A percentile compares a stretch with the other conserved stretches of the same genome.
phyloP scores from a whole-genome alignment of 2,113 vertebrate genomes.

The Edolisoma coerulescens region DNA sequence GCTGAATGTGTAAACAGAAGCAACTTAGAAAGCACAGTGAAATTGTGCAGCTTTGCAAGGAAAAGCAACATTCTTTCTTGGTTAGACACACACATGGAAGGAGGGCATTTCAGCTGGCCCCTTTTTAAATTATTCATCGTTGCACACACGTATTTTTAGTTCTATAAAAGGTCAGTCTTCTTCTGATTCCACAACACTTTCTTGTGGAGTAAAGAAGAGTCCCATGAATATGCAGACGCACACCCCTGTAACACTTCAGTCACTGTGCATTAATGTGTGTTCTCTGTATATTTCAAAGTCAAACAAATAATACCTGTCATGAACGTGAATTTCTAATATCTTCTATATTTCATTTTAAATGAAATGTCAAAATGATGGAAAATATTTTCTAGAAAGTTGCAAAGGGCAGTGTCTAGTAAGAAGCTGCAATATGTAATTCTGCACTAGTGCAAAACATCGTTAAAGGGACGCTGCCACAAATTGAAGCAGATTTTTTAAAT shows the following conservation, averaged over 20 bases:
- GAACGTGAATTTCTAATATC: constrained; percentile 79
- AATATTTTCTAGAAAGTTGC: constrained; percentile 74
- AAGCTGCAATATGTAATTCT: constrained; percentile 14
- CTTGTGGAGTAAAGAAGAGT: constrained; percentile 34
- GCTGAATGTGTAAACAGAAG: constrained; percentile 47
- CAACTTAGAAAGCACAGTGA: background rate
- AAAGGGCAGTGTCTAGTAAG: constrained; percentile 65
- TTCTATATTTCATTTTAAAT: constrained; percentile 83
- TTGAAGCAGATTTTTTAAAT: constrained; percentile 1
- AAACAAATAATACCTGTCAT: constrained; percentile 82
- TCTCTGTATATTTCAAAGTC: constrained; percentile 81
- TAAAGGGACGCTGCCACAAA: background rate
- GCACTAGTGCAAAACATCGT: background rate
- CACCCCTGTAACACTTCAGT: constrained; percentile 66
- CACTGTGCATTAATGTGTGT: constrained; percentile 75
- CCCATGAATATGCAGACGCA: constrained; percentile 87
- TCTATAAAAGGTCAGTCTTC: constrained; percentile 74
- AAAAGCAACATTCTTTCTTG: constrained; percentile 36
- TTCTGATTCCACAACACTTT: constrained; percentile 41
- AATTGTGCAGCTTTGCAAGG: background rate
- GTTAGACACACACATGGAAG: background rate
- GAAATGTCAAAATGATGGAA: constrained; percentile 84
- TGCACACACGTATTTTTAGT: constrained; percentile 45
- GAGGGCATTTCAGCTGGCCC: constrained; percentile 14
- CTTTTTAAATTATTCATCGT: constrained; percentile 70